Base-by-base conservation (phyloP, 2,888 invertebrate genomes). In the Bimastos eiseni region DNA sequence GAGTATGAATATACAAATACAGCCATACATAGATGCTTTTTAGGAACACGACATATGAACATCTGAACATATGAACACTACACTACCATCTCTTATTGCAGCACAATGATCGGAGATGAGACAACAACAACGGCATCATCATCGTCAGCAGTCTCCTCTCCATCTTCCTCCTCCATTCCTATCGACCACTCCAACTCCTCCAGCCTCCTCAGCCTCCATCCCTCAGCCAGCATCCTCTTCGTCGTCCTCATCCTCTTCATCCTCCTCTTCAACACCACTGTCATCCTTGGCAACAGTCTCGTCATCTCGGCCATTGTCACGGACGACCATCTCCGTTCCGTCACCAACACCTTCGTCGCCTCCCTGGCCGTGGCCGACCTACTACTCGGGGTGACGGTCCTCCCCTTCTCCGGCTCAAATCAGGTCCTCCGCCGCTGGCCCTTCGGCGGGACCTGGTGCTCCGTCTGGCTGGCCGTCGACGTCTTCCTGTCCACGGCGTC, bases 401-500 rank as follows among this genome's bases (percentile, higher is more conserved):
- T 99, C 93, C 99, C 99, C 1, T 99, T 99, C 96, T 98, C 98
- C 44, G 97, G 98, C 90, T 97, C 98, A 36, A 97, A 98, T n/a
- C 91, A 91, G 95, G 98, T 95, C 84, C 93, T 94, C 21, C 94
- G 94, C 15, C 93, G 94, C 92, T 99, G 99, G 99, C 97, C 98
- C 93, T 99, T 98, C 95, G 98, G 99, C 90, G 97, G 97, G 95
- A 96, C 98, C 88, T 98, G 98, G 98, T 99, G 99, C 96, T 97
- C 97, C 92, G 97, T 98, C 93, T 99, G 99, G 99, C 96, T 99
- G 92, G 98, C 98, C 0, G 97, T 98, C 91, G 99, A 99, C 95
- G 99, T 99, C 24, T 98, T 98, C 98, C 97, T 99, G 97, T 99
- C 98, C 96, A 99, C 99, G 0, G 98, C 99, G 0, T 98, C 98